Percentiles rank a stretch among this genome's conserved stretches.
Conservation (phyloP, 2,113 vertebrate genomes). For the Maccullochella peelii region DNA sequence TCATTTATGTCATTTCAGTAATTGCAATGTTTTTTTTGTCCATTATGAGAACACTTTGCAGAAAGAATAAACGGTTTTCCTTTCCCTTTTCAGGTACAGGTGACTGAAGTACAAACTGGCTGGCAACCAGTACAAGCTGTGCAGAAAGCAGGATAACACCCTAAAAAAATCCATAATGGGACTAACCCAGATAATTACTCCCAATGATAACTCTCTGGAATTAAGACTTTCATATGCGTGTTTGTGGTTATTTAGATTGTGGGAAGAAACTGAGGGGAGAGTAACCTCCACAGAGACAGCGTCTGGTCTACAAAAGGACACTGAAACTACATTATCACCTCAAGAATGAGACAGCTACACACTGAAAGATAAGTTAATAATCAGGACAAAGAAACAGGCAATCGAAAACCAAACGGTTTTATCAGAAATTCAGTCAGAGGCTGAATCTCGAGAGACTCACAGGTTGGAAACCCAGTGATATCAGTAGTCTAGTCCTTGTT, state of each 20-base stretch:
- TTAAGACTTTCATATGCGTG: background rate
- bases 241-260: background rate
- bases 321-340: background rate
- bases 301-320: background rate
- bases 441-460: constrained; percentile 21
- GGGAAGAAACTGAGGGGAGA: background rate
- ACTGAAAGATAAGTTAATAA: constrained; percentile 2
- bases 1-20: background rate
- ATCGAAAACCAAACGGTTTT: constrained; percentile 7
- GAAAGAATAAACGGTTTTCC: background rate
- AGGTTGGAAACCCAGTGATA: constrained; percentile 21
- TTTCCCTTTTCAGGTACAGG: background rate
- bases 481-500: constrained; percentile 17
- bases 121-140: background rate
- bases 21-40: background rate
- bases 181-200: background rate
- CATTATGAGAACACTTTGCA: background rate
- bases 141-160: background rate
- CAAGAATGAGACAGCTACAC: constrained; percentile 7
- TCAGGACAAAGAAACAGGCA: constrained; percentile 6
- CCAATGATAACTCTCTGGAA: background rate
- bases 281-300: background rate
- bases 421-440: constrained; percentile 37
- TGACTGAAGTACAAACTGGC: background rate
- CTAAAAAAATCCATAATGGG: background rate